Conservation (phyloP, 2,888 invertebrate species). For the Drosophila vallismaia region DNA sequence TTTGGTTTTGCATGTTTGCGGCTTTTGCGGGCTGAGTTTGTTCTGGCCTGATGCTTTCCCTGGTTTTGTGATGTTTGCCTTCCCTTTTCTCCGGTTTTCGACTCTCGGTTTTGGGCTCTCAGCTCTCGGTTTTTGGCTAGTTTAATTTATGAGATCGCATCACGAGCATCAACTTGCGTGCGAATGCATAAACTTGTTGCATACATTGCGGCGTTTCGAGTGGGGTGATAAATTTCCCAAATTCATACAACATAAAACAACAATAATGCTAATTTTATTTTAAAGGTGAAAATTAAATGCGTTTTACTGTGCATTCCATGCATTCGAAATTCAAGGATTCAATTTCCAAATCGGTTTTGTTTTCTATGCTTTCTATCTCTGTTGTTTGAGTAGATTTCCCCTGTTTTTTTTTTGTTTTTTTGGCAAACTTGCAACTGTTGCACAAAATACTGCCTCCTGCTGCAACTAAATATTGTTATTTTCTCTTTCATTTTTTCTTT, state of each 20-base stretch:
- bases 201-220: constrained; percentile 33
- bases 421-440: constrained; percentile 36
- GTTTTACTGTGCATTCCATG: not conserved
- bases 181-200: constrained; percentile 77
- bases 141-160: constrained; percentile 69
- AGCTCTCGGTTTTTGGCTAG: constrained; percentile 37
- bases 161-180: constrained; percentile 63
- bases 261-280: not conserved
- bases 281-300: not conserved
- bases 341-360: not conserved
- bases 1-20: constrained; percentile 39
- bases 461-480: constrained; percentile 32
- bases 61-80: constrained; percentile 18
- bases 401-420: not conserved
- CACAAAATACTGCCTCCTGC: constrained; percentile 30
- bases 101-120: too few relatives aligned
- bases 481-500: constrained; percentile 14
- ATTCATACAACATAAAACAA: not conserved
- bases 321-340: not conserved
- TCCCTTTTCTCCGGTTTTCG: constrained; percentile 4
- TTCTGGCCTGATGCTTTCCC: constrained; percentile 19
- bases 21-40: constrained; percentile 41
- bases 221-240: not conserved
- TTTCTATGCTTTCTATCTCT: not conserved
- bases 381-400: not conserved